Percentiles rank a stretch among this genome's conserved stretches.
phyloP scores from a whole-genome alignment of 1,140 invertebrate species.

The Magallana ariakensis region DNA sequence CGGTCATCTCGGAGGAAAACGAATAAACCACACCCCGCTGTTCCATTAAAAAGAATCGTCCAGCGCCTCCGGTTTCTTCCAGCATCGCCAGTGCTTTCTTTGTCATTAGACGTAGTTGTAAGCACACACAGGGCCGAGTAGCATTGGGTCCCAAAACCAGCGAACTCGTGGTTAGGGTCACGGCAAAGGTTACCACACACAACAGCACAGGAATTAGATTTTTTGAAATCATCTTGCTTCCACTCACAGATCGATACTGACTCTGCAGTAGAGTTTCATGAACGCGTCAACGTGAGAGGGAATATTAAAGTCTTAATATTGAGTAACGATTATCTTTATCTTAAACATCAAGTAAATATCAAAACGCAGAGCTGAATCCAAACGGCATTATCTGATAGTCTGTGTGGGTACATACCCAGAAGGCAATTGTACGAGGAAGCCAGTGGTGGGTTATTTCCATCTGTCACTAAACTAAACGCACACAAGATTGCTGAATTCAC shows the following conservation, averaged over 20 bases:
- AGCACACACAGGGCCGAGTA: slow-evolving; percentile 31
- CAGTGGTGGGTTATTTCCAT: neutral
- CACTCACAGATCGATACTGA: neutral
- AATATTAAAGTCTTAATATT: slow-evolving; percentile 22
- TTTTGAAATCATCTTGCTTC: neutral
- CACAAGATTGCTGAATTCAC: neutral
- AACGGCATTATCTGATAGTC: neutral
- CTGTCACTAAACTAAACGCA: neutral
- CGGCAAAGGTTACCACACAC: neutral
- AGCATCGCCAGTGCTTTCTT: slow-evolving; percentile 26
- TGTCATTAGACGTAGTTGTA: neutral
- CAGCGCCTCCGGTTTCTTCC: slow-evolving; percentile 42
- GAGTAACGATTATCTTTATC: slow-evolving; percentile 21
- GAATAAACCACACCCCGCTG: slow-evolving; percentile 43
- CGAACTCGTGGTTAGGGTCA: neutral
- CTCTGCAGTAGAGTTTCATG: neutral
- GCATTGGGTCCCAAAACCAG: neutral
- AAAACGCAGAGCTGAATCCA: neutral
- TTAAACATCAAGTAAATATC: neutral
- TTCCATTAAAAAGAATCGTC: slow-evolving; percentile 43
- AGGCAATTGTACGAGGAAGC: neutral
- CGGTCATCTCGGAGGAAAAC: slow-evolving; percentile 17
- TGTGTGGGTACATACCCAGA: neutral
- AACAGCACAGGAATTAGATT: neutral
- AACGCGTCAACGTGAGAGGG: neutral